Evolutionary conservation across 2,113 vertebrate species (phyloP), one percentile per base, ranked within the genome.

Genomic region (Mesoclemmys tuberculata): DNA sequence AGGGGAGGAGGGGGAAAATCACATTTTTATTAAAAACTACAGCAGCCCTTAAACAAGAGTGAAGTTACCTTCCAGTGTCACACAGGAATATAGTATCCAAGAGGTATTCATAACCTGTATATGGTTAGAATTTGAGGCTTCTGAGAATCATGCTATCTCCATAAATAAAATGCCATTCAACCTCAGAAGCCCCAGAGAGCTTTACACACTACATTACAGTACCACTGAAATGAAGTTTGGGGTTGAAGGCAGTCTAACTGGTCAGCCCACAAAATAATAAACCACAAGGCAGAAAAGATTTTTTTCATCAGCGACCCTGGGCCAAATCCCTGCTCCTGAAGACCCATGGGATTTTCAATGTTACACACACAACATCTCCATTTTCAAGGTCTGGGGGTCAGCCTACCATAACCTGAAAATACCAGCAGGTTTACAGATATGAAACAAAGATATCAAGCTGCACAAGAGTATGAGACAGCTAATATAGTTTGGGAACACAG

Each of bases 371-470:
- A 91, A n/a, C 7, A 49, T 24, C 4, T 92, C 82, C 61, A 22
- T 19, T 92, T 85, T 55, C 78, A 31, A 44, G 35, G 24, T 78
- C 52, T 0, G 0, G 1, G 0, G 1, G 46, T 77, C 38, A 90
- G 21, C 0, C 48, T 4, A 27, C 10, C 21, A 22, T 74, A 90
- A 85, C 84, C 4, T 9, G 27, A 4, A 35, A 81, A 88, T 68
- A 41, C 54, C 48, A 87, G 21, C 51, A 92, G 92, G 21, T 80
- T 44, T 90, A 74, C 12, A 2, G 84, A 82, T 56, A 19, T 44
- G 2, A 84, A 82, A 7, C 21, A 24, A 85, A 82, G 4, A 58
- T 88, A 79, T 27, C 77, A 29, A 77, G 68, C 31, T 48, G 48
- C 44, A 55, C 29, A 58, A 71, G 55, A 78, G 2, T 1, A 83